Base-by-base conservation (phyloP, 2,113 vertebrate species). In the Nothobranchius kuhntae region DNA sequence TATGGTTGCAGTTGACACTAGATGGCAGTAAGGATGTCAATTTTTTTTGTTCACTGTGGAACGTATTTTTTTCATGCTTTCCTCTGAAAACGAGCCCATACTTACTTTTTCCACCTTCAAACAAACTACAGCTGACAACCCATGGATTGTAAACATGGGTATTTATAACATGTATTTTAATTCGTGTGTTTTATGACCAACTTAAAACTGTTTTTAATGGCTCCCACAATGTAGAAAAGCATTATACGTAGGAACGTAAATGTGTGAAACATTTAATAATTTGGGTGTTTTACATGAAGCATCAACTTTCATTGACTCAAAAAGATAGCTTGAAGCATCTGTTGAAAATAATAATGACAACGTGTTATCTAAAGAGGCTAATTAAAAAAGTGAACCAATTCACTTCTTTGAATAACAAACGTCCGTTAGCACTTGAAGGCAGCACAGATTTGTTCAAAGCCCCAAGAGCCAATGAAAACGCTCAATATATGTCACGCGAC, bases 21-120 rank as follows among this genome's bases (percentile, higher is more conserved):
- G 87, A 77, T 78, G 87, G 85, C 81, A 82, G 83, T 68, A 87
- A 13, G 52, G 21, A 40, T 45, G 51, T n/a, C 64, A 47, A 13
- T 61, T n/a, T 47, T 47, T 21, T 61, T n/a, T 15, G 24, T 59
- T 21, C 6, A 24, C 48, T 21, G 36, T 71, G 6, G 5, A 46
- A 53, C 7, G 61, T 42, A 30, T 50, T 47, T 15, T 3, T 47
- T 47, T 45, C 44, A 45, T 45, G 9, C 44, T 12, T 30, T 30
- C 30, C 11, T 47, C 11, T 17, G 21, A 8, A n/a, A 17, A 50
- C 17, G 9, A 21, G 48, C 4, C 14, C 15, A 9, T 30, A 30
- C 2, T 30, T 30, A 40, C 38, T 9, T 40, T 40, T 40, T 40
- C 38, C 38, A 17, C 7, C 3, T 3, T 21, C n/a, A 21, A n/a